Evolutionary conservation across 2,888 invertebrate species (phyloP).

Genomic region (Melanostoma mellinum): DNA sequence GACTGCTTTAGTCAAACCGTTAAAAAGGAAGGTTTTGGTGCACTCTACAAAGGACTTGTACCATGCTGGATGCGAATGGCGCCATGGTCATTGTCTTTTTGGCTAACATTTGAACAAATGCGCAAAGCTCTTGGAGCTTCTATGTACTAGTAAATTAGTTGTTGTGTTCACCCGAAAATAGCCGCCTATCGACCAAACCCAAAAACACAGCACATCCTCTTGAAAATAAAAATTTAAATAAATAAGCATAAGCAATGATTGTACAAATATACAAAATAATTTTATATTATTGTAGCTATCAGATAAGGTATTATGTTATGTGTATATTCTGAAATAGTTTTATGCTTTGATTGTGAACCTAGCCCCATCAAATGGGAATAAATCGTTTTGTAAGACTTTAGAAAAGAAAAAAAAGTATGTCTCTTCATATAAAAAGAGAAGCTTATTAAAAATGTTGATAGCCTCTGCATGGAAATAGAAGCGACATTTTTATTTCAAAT

Average conservation of each 20-base stretch:
- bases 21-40: slow-evolving; percentile 91
- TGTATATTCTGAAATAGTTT: slow-evolving; percentile 58
- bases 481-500: too few relatives aligned
- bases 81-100: slow-evolving; percentile 97
- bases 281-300: slow-evolving; percentile 63
- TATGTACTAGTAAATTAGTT: slow-evolving; percentile 41
- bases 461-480: not conserved
- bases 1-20: slow-evolving; percentile 94
- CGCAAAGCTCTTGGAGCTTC: slow-evolving; percentile 85
- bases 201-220: slow-evolving; percentile 53
- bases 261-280: slow-evolving; percentile 70
- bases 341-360: slow-evolving; percentile 39
- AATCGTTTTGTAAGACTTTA: slow-evolving; percentile 17
- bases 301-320: slow-evolving; percentile 45
- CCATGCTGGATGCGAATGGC: slow-evolving; percentile 97
- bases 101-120: slow-evolving; percentile 95
- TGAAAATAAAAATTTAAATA: slow-evolving; percentile 7
- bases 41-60: slow-evolving; percentile 95
- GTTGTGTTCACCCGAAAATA: slow-evolving; percentile 17
- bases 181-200: slow-evolving; percentile 41
- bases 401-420: slow-evolving; percentile 1
- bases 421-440: not conserved
- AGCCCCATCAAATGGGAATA: slow-evolving; percentile 24
- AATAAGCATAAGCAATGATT: slow-evolving; percentile 68
- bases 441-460: not conserved